Evolutionary conservation across 2,113 vertebrate genomes (phyloP), one percentile per base, ranked within the genome.

Genomic region (Ammodramus savannarum): DNA sequence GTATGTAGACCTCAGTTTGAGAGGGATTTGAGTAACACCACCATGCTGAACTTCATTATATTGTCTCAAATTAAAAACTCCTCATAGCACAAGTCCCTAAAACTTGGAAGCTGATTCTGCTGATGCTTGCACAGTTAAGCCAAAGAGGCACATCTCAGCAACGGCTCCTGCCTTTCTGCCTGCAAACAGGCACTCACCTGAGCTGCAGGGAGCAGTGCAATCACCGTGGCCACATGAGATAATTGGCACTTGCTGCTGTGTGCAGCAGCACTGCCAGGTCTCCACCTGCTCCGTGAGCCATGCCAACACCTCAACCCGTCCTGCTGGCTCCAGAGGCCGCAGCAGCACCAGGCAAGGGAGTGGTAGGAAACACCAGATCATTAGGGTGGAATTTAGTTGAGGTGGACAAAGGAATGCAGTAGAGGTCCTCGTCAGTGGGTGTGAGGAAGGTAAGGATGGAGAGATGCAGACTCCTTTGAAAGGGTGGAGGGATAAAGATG

Each of bases 321-420:
- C 88, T 93, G 88, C 96, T 93, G 86, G 94, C 95, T 96, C 54
- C 13, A 67, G 94, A 90, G 80, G 88, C 46, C 0, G 0, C 38
- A 74, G 83, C 59, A 86, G 79, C 85, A 88, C n/a, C 79, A 84
- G 85, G 88, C 63, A 51, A 88, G 90, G 96, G 95, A 95, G 95
- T 74, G 95, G 94, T 84, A 93, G 88, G 95, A 93, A 97, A 92
- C 82, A 71, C 27, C 0, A 0, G 82, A 65, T 96, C 95, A 93
- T 95, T 88, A 95, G 31, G 85, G 63, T 38, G 82, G 63, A 86
- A 92, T 93, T 90, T 86, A 88, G 93, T 92, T 93, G 88, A 85
- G 43, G 88, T 95, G 95, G 96, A 95, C 88, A 67, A 84, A 94
- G 75, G 95, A 97, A 95, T 77, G 88, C 83, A 86, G 68, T 4